Conservation (phyloP, 2,888 invertebrate genomes). For the Rhamnusium bicolor region DNA sequence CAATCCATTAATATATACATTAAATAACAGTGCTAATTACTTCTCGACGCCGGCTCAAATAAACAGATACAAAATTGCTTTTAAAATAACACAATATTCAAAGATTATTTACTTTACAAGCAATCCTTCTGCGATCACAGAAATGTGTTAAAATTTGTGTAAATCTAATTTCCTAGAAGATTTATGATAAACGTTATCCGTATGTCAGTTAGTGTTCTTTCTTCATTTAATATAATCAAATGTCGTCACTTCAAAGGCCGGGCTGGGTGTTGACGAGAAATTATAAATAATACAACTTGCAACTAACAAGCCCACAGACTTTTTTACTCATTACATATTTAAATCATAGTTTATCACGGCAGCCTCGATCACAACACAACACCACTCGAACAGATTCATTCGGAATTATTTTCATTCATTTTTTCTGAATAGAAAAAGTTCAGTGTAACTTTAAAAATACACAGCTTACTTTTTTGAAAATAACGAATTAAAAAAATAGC, state of each 20-base stretch:
- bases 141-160: constrained; percentile 34
- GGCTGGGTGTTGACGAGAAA: constrained; percentile 35
- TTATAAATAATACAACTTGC: constrained; percentile 35
- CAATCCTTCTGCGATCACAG: constrained; percentile 35
- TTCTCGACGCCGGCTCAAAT: constrained; percentile 66
- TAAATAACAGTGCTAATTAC: constrained; percentile 66
- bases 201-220: constrained; percentile 41
- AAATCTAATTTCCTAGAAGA: constrained; percentile 36
- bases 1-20: constrained; percentile 69
- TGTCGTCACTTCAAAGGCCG: constrained; percentile 40
- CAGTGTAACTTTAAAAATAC: constrained; percentile 11
- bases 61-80: constrained; percentile 50
- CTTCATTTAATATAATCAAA: constrained; percentile 40
- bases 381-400: constrained; percentile 25
- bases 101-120: constrained; percentile 36
- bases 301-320: constrained; percentile 30
- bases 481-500: too few relatives aligned
- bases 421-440: constrained; percentile 3
- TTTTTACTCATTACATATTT: constrained; percentile 34
- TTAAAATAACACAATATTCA: constrained; percentile 55
- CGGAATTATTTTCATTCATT: constrained; percentile 16
- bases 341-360: constrained; percentile 23
- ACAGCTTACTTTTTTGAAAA: too few relatives aligned
- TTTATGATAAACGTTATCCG: constrained; percentile 29
- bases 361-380: constrained; percentile 22